Evolutionary conservation across 2,797 vertebrate genomes (phyloP).

Genomic region (Meda fulgida): DNA sequence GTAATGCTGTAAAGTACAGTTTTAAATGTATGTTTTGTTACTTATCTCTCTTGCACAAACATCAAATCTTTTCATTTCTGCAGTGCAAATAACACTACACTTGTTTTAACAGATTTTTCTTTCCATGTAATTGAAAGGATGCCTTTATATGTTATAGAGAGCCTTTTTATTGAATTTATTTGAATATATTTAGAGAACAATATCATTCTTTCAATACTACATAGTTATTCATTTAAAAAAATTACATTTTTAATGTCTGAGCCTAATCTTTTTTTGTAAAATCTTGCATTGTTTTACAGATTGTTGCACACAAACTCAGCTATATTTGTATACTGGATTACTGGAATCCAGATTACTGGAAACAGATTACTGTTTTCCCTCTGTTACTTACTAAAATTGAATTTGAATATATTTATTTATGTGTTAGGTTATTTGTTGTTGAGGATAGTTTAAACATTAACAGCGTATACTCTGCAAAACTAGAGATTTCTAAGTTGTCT

Average conservation of each 20-base stretch:
- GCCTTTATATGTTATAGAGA: neutral
- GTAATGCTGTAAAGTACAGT: neutral
- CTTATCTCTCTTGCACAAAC: neutral
- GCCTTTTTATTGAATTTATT: neutral
- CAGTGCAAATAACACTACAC: slow-evolving; percentile 48
- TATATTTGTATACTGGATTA: neutral
- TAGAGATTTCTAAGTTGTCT: neutral
- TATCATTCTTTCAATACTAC: neutral
- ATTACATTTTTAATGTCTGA: neutral
- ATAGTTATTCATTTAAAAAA: neutral
- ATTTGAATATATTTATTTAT: slow-evolving; percentile 22
- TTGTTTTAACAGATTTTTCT: neutral
- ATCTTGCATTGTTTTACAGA: neutral
- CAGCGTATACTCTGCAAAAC: neutral
- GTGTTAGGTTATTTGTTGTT: slow-evolving; percentile 29
- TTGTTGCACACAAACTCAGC: neutral
- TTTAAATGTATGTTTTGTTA: neutral
- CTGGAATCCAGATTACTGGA: too few species aligned
- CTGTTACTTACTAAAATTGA: slow-evolving; percentile 1
- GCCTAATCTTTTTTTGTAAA: neutral
- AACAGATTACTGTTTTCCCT: neutral
- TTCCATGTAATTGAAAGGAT: neutral
- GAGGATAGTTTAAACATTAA: neutral
- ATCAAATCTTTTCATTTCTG: neutral
- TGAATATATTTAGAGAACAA: neutral